phyloP scores from a whole-genome alignment of 2,797 vertebrate species.

The Gallirallus australis region DNA sequence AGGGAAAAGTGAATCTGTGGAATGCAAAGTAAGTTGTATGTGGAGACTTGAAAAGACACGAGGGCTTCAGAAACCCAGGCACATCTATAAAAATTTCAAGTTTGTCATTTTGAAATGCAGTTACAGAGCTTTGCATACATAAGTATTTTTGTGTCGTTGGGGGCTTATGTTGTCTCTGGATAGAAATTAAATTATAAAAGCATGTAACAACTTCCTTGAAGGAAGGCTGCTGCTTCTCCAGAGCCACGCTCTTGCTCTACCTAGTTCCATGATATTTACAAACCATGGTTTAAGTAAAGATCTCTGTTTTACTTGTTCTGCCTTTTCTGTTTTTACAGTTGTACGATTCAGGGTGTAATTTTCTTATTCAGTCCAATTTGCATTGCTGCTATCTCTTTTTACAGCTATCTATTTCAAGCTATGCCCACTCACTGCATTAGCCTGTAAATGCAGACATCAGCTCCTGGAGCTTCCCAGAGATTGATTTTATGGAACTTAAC shows the following conservation, averaged over 20 bases:
- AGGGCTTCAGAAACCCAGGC: neutral
- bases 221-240: neutral
- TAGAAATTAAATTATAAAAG: slow-evolving; percentile 17
- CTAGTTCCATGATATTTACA: neutral
- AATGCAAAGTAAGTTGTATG: neutral
- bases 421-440: neutral
- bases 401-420: slow-evolving; percentile 27
- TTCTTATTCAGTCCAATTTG: slow-evolving; percentile 57
- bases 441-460: slow-evolving; percentile 34
- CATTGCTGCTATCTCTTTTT: slow-evolving; percentile 46
- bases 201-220: neutral
- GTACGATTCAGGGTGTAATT: slow-evolving; percentile 13
- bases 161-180: neutral
- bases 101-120: neutral
- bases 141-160: neutral
- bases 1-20: neutral
- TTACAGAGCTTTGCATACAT: neutral
- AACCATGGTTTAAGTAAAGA: neutral
- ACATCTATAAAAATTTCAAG: neutral
- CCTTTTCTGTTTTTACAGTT: slow-evolving; percentile 51
- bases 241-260: neutral
- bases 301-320: neutral
- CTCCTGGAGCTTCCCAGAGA: slow-evolving; percentile 51
- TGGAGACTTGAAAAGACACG: neutral
- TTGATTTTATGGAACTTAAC: slow-evolving; percentile 60